Base-by-base conservation (phyloP, 2,888 invertebrate genomes). In the Troides aeacus region DNA sequence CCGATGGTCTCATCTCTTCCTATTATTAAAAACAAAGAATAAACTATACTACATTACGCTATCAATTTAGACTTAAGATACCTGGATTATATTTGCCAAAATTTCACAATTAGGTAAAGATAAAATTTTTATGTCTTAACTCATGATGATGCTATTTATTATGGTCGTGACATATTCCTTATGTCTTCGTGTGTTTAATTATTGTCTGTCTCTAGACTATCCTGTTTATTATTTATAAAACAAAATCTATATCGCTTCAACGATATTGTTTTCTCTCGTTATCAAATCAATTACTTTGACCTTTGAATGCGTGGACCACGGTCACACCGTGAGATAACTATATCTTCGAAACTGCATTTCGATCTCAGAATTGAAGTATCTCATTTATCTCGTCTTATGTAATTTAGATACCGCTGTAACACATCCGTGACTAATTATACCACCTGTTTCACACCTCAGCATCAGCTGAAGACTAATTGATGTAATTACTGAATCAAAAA, bases 391-490 rank as follows among this genome's bases (percentile, higher is more conserved):
- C 56, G 46, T 64, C 68, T 73, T 21, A 66, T 46, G 68, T 71
- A 68, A 67, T 72, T 64, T 67, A 70, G 70, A 70, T 70, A 65
- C 56, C 53, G 61, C 56, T 57, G 46, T 64, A 67, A 66, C 66
- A 66, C 57, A 71, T 67, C 64, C 64, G 64, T 72, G 71, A 76
- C 72, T 78, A 78, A 76, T 77, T 75, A 76, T 70, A 67, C 70
- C 74, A 72, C 74, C 69, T 72, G 75, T 71, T 74, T 75, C 75
- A 74, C 76, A 76, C 76, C 73, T 71, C 74, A 62, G 60, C 61
- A 73, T 73, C 74, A 77, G 75, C 77, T 73, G 65, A 60, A 68
- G 42, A 75, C 76, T 79, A 76, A 78, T 77, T 78, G 76, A 75
- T 70, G 65, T 71, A 71, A 75, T 74, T 72, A 73, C 67, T 23